Percentiles rank a stretch among this genome's conserved stretches.
Evolutionary conservation across 2,113 vertebrate genomes (phyloP).

Genomic region (Barbus barbus): DNA sequence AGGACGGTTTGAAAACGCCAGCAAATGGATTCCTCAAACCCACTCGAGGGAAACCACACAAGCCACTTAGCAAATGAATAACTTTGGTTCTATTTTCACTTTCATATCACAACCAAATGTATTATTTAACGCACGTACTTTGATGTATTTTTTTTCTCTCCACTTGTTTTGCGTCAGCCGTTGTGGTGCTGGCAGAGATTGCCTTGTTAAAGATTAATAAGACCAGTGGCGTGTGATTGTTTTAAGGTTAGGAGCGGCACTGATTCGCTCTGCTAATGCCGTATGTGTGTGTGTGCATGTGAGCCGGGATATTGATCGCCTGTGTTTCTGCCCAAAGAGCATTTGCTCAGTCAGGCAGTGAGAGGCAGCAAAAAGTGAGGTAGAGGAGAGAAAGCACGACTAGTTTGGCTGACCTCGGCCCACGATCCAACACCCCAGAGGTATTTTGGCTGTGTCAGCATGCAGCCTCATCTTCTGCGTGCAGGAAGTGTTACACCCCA

Average conservation of each 20-base stretch:
- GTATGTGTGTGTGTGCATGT: slow-evolving; percentile 27
- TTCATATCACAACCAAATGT: slow-evolving; percentile 55
- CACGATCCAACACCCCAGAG: slow-evolving; percentile 41
- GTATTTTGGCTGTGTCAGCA: slow-evolving; percentile 52
- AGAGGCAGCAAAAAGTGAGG: slow-evolving; percentile 49
- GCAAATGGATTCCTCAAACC: slow-evolving; percentile 57
- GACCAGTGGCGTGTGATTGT: slow-evolving; percentile 51
- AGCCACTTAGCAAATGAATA: slow-evolving; percentile 53
- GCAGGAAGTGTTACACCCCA: slow-evolving; percentile 39
- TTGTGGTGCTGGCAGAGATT: slow-evolving; percentile 60
- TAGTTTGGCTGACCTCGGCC: slow-evolving; percentile 45
- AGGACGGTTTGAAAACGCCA: slow-evolving; percentile 48
- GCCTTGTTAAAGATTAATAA: slow-evolving; percentile 73
- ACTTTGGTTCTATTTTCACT: slow-evolving; percentile 56
- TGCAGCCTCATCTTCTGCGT: slow-evolving; percentile 18
- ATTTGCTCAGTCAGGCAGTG: slow-evolving; percentile 53
- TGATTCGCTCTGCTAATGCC: slow-evolving; percentile 41
- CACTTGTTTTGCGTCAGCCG: slow-evolving; percentile 58
- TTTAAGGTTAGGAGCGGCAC: slow-evolving; percentile 54
- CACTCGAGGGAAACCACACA: slow-evolving; percentile 43
- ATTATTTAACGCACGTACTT: slow-evolving; percentile 62
- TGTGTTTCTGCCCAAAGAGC: slow-evolving; percentile 61
- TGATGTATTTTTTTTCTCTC: slow-evolving; percentile 55
- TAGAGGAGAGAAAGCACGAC: slow-evolving; percentile 50
- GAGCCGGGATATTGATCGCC: slow-evolving; percentile 62